phyloP scores from a whole-genome alignment of 1,140 invertebrate species.

The Nasonia longicornis region DNA sequence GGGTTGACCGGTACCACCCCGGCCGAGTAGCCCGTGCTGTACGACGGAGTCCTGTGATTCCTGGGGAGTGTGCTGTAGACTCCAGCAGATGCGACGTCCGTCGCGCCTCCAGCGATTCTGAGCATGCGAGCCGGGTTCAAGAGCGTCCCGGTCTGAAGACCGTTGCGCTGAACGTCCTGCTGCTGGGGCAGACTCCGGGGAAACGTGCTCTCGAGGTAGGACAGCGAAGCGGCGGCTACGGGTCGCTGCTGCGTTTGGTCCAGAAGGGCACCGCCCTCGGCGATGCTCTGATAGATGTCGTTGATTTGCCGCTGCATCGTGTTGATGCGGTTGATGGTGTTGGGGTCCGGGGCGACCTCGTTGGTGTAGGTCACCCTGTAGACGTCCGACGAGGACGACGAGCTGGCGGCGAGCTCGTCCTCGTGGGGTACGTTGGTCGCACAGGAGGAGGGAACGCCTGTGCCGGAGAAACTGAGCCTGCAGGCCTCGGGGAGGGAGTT shows the following conservation, averaged over 20 bases:
- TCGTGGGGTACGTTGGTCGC: conserved; percentile 56
- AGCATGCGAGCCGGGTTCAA: conserved; percentile 51
- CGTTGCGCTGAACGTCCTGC: background rate
- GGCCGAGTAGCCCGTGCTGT: conserved; percentile 53
- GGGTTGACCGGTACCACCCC: conserved; percentile 47
- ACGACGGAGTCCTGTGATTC: conserved; percentile 51
- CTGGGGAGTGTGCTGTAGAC: conserved; percentile 50
- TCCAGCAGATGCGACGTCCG: conserved; percentile 51
- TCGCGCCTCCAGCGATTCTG: conserved; percentile 53
- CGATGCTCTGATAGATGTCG: conserved; percentile 66
- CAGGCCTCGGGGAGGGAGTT: conserved; percentile 50
- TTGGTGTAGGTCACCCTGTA: conserved; percentile 43
- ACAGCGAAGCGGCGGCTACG: conserved; percentile 45
- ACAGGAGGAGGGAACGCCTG: conserved; percentile 68
- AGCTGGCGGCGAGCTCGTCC: conserved; percentile 46
- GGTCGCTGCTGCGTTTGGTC: conserved; percentile 35
- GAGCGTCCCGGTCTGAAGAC: conserved; percentile 8
- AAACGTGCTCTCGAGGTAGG: conserved; percentile 58
- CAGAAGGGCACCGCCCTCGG: conserved; percentile 49
- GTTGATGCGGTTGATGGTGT: conserved; percentile 64
- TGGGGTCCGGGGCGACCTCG: conserved; percentile 50
- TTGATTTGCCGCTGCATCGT: conserved; percentile 65
- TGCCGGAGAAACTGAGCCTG: conserved; percentile 67
- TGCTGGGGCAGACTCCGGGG: conserved; percentile 50
- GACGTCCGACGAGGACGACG: conserved; percentile 33